Base-by-base conservation (phyloP, 2,113 vertebrate genomes). In the Cromileptes altivelis region DNA sequence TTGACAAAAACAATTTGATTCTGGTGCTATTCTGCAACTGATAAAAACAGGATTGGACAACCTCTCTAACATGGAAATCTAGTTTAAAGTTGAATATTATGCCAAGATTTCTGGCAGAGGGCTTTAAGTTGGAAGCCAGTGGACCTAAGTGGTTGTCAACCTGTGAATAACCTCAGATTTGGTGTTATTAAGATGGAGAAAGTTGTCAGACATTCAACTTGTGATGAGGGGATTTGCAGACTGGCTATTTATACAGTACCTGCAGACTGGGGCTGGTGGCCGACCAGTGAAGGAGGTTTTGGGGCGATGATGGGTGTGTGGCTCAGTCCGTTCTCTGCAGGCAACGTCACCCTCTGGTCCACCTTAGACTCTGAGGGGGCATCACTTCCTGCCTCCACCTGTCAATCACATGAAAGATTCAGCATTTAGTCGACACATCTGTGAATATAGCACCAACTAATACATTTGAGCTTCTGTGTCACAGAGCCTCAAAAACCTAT, bases 241-340 rank as follows among this genome's bases (percentile, higher is more conserved):
- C 57, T 18, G 14, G 13, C 23, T 27, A 10, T 19, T 0, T 8
- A 6, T 21, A 14, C 5, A 6, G 60, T 94, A 99, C 98, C 97
- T 95, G 97, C 96, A 75, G 97, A 81, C 75, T 96, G 97, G 7
- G 97, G 96, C 82, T 95, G 97, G 72, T 97, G 97, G 47, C 95
- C 94, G 71, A 94, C 95, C 84, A 97, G 94, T 3, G 97, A 95
- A 0, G 97, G 95, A 4, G 96, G 95, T 80, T 97, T 99, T 0
- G 97, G 96, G 15, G 96, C 88, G 47, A 97, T 94, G 15, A 96
- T 94, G 47, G 97, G 93, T 12, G 96, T 95, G 85, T 94, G 96
- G 88, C 94, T 97, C 78, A 97, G 93, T 37, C 98, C 98, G 15
- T 99, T 99, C 93, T 99, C 98, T 64, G 97, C 95, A 25, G 97